Evolutionary conservation across 2,888 invertebrate species (phyloP), one percentile per base, ranked within the genome.

Genomic region (Tetragonisca angustula): DNA sequence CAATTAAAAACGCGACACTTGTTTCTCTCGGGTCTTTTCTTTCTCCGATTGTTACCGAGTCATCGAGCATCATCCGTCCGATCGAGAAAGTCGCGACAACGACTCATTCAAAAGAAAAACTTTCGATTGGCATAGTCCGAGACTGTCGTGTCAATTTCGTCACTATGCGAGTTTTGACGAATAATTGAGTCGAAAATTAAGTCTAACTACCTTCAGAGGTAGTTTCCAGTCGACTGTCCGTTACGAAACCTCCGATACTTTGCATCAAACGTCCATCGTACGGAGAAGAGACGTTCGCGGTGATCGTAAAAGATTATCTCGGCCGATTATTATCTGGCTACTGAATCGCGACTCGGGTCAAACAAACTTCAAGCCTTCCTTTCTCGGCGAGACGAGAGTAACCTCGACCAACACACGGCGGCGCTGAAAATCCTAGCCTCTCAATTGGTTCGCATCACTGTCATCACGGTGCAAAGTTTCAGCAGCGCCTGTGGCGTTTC

Each of bases 1-100:
- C 21, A 75, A 68, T 79, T 68, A 43, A 75, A 79, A 56, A 50
- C 65, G 54, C 65, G 43, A 56, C 77, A 72, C 64, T 32, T 15
- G 36, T 2, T 27, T 43, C 1, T 43, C 9, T 9, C 9, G 43
- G 5, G 24, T 24, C 43, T 15, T n/a, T n/a, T n/a, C 17, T 71
- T 71, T 59, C 32, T 4, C 3, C 43, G 43, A 19, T 71, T 59
- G 19, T 59, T 3, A 32, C 2, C 32, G 32, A 32, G 32, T 17
- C 11, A 15, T 17, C 4, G 3, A n/a, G 15, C 21, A 50, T 5
- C 21, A 50, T 5, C 11, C 9, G 24, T 61, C 24, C 19, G 9
- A 19, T 59, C 21, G n/a, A 36, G 36, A 11, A 56, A n/a, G 54
- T 19, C 27, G 70, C 4, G 36, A 70, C 17, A n/a, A 43, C 9